Percentiles rank a stretch among this genome's conserved stretches.
phyloP scores from a whole-genome alignment of 1,140 invertebrate genomes.

The Ephestia elutella region DNA sequence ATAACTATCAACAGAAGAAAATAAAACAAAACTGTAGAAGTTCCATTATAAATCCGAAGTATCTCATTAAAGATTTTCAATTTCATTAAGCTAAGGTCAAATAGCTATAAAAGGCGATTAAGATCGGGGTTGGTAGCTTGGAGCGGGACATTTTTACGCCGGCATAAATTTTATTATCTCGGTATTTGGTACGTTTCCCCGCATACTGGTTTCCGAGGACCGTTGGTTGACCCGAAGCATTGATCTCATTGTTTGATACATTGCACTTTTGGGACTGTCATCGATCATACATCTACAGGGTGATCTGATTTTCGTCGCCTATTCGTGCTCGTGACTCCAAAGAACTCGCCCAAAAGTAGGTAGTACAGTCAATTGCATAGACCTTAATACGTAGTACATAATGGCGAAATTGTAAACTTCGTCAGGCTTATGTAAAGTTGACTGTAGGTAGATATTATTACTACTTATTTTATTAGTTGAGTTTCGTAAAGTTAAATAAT shows the following conservation, averaged over 20 bases:
- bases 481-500: no score
- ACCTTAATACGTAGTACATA: no score
- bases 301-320: conserved; percentile 14
- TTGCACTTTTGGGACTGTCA: conserved; percentile 52
- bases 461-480: no score
- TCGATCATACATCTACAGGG: conserved; percentile 39
- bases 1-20: no score
- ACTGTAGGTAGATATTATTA: no score
- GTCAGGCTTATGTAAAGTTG: no score
- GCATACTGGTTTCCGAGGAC: conserved; percentile 53
- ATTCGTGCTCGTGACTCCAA: no score
- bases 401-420: no score
- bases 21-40: no score
- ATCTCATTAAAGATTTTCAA: conserved; percentile 12
- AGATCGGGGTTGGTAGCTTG: conserved; percentile 13
- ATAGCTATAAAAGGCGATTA: conserved; percentile 13
- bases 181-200: conserved; percentile 31
- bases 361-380: no score
- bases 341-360: no score
- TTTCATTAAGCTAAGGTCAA: conserved; percentile 5
- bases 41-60: neutral
- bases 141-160: conserved; percentile 31
- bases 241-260: conserved; percentile 49
- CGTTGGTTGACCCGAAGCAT: conserved; percentile 53
- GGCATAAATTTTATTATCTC: conserved; percentile 28